Conservation (phyloP, 2,797 vertebrate species). For the Gallirallus australis region DNA sequence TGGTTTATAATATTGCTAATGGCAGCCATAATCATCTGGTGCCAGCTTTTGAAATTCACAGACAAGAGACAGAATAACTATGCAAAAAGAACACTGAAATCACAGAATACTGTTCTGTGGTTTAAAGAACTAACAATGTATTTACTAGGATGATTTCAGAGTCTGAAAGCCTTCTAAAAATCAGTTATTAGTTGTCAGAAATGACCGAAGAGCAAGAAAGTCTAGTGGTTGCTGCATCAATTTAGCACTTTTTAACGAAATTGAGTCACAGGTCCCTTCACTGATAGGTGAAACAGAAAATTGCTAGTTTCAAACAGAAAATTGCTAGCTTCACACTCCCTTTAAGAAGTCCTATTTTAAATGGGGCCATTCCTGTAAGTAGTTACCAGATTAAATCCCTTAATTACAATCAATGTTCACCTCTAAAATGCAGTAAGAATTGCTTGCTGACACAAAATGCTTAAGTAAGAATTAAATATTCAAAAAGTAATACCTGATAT, state of each 20-base stretch:
- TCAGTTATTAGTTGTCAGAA: neutral
- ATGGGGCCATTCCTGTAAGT: neutral
- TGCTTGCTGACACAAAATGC: neutral
- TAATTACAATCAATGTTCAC: neutral
- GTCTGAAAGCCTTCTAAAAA: neutral
- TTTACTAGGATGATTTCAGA: neutral
- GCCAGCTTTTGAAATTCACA: neutral
- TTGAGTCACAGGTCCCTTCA: neutral
- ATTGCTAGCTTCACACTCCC: neutral
- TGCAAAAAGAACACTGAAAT: neutral
- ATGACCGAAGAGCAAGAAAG: neutral
- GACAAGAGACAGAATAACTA: neutral
- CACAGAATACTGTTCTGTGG: neutral
- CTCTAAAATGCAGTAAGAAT: neutral
- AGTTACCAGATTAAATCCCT: neutral
- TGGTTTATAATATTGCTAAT: neutral
- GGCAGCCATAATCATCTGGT: neutral
- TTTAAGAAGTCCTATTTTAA: neutral
- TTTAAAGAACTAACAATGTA: neutral
- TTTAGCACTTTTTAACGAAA: neutral
- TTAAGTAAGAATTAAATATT: constrained; percentile 21
- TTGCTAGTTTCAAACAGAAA: neutral
- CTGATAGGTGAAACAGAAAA: neutral
- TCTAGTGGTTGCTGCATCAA: neutral
- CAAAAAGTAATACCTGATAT: constrained; percentile 89